Base-by-base conservation (phyloP, 2,888 invertebrate genomes). In the Noctua comes region DNA sequence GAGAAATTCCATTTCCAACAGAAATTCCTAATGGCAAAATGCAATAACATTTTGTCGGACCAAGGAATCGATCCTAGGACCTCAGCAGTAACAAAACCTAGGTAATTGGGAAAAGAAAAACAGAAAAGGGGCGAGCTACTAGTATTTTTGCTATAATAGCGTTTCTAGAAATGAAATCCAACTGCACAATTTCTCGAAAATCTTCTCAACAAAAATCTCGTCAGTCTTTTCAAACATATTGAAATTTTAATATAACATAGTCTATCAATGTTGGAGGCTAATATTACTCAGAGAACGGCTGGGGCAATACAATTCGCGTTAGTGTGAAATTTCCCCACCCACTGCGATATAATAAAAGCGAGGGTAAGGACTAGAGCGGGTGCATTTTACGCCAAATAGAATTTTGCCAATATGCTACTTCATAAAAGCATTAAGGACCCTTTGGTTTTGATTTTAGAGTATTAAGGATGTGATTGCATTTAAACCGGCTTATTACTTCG, bases 221-320 rank as follows among this genome's bases (percentile, higher is more conserved):
- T 66, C 43, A 62, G 57, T 59, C 40, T 72, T 77, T 79, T 80
- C 73, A 70, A 80, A 76, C 70, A 84, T 82, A 87, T 86, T 87
- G 82, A 86, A 88, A 81, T 77, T 89, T 88, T 87, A 86, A 88
- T 88, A 89, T 89, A 72, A 86, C 79, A 85, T 76, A 89, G 84
- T 89, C 88, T 84, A 84, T 89, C 89, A 89, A 83, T 80, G 77
- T 84, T 80, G 83, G 76, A 72, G 84, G 75, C 79, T 84, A 89
- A 88, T 87, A 86, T 88, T 84, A 73, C 82, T 66, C 68, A 59
- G 77, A 57, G 73, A 64, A 71, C 73, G 79, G 77, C 68, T 79
- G 73, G 76, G 77, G 89, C 84, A 88, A 88, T 88, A 89, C 89
- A 86, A 88, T 89, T 87, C 88, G 80, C 88, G 88, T 88, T 88